Evolutionary conservation across 2,797 vertebrate species (phyloP), one percentile per base, ranked within the genome.

Genomic region (Neoniphon sammara): DNA sequence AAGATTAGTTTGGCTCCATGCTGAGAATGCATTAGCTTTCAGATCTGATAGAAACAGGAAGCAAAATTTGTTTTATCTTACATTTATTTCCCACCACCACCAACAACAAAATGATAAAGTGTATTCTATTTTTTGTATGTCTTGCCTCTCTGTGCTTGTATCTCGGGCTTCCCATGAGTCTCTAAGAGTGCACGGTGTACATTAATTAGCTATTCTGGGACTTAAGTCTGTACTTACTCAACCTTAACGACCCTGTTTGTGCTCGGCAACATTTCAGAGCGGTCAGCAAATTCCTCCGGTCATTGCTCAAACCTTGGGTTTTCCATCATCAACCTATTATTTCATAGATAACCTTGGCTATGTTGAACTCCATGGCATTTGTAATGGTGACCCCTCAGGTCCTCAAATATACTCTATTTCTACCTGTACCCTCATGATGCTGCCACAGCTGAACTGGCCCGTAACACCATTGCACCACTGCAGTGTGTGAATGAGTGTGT

Each of bases 141-240:
- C 64, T 34, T 7, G 20, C 44, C 55, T 1, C 30, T 30, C 8
- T 52, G 36, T 62, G 49, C 68, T 68, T 79, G 70, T 75, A 62
- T 53, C 47, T 67, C 71, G 54, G 57, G 36, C 49, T 60, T 86
- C 70, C 78, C 64, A 11, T 0, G 70, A 75, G 68, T 55, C 53
- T 72, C 73, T 30, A 34, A 2, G 25, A 71, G 66, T 71, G 69
- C 70, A 47, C 7, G 42, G n/a, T 44, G 49, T 49, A 49, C 63
- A 77, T 74, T 84, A 85, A 88, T 88, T 82, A 86, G 81, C 70
- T 70, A 68, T 82, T 89, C 83, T 42, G 57, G 68, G 74, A 77
- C 69, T 72, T 69, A 46, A 31, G 55, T 83, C 74, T 82, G 77
- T 53, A 79, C 69, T 77, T 75, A 81, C 70, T 83, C 86, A 85